Base-by-base conservation (phyloP, 2,888 invertebrate genomes). In the Vannuccia rotundouncinata region DNA sequence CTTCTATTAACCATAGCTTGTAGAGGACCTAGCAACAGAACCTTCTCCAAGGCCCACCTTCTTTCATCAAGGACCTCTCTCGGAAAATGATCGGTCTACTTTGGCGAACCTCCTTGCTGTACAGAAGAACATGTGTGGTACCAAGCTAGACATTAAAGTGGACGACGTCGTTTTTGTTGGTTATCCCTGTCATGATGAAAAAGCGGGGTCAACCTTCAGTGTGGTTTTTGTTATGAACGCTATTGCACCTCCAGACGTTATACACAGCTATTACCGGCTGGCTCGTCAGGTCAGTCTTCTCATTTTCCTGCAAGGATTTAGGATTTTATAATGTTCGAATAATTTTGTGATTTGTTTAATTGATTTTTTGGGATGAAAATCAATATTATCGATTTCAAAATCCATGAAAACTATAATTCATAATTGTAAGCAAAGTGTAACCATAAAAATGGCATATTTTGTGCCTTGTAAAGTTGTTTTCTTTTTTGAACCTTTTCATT, bases 91-190 rank as follows among this genome's bases (percentile, higher is more conserved):
- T 17, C 45, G 45, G 17, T 5, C 45, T 17, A 45, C 45, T 5
- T 17, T 45, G 45, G 45, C 45, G 10, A 45, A 45, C 17, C 45
- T 45, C 45, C 45, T 45, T 17, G 5, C 45, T 17, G 45, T 45
- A 5, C 45, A 45, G 45, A 5, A 17, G 45, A 5, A 17, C 10
- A 45, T 45, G 45, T 45, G 45, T 45, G 45, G 10, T 45, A 45
- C 10, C 5, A 45, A 45, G 87, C 95, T 97, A 89, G 95, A 95
- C 87, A 89, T 96, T 0, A 95, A 96, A 90, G 92, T 97, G 0
- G 95, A 97, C 88, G 95, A 96, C 90, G 94, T 96, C 0, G 90
- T 95, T 74, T 97, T 97, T 89, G 94, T 97, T 13, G 95, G 96
- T 0, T 95, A 95, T 88, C 96, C 97, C 45, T 45, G 45, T 45